A percentile compares a stretch with the other conserved stretches of the same genome.
Evolutionary conservation across 2,113 vertebrate species (phyloP).

Genomic region (Cyanoderma ruficeps): DNA sequence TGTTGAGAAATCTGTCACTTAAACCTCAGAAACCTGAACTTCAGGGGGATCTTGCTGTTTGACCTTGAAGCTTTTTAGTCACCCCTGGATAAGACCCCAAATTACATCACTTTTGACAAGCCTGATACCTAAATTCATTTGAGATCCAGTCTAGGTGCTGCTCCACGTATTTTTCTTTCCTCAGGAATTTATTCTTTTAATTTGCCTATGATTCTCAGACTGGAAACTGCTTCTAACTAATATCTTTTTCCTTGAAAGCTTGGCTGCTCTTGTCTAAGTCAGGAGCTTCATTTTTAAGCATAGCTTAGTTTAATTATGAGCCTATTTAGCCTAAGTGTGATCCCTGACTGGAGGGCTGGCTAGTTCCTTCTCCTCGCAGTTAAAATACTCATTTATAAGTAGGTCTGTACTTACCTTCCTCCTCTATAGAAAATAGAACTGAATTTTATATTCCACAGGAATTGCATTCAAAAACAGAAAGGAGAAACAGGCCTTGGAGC

Average conservation of each 20-base stretch:
- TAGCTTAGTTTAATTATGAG: neutral
- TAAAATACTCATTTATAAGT: neutral
- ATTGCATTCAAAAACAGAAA: neutral
- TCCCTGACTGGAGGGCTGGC: neutral
- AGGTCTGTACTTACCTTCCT: neutral
- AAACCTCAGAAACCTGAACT: neutral
- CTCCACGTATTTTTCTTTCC: neutral
- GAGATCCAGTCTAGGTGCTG: neutral
- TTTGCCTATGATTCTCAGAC: neutral
- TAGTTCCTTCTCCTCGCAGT: neutral
- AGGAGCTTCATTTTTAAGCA: neutral
- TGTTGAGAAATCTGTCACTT: neutral
- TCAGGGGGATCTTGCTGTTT: neutral
- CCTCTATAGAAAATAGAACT: neutral
- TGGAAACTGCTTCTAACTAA: neutral
- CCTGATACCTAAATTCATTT: neutral
- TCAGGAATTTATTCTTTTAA: neutral
- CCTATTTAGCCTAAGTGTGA: neutral
- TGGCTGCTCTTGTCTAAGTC: neutral
- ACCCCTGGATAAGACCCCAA: neutral
- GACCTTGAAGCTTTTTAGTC: neutral
- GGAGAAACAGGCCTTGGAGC: neutral
- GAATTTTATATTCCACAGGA: constrained; percentile 1
- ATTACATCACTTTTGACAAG: neutral
- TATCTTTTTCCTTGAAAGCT: neutral